Evolutionary conservation across 2,888 invertebrate species (phyloP).

Genomic region (Acheta domesticus): DNA sequence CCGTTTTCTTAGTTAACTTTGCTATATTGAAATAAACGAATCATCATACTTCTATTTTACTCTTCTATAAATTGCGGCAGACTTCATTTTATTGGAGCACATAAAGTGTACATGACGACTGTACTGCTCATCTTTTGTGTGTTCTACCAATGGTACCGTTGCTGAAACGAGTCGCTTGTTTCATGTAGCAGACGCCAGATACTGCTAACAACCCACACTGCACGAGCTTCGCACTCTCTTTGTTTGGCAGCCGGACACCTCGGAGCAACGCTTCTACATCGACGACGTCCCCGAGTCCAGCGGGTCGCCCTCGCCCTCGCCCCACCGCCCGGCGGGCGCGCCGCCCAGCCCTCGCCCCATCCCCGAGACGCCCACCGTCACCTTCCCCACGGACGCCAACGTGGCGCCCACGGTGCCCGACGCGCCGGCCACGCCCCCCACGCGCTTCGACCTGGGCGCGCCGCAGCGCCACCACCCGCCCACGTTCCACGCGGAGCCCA

Average conservation of each 20-base stretch:
- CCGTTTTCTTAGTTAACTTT: too few relatives aligned
- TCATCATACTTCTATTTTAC: too few relatives aligned
- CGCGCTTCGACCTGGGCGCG: background rate
- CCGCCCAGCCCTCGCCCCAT: background rate
- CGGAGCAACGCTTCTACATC: slow-evolving; percentile 18
- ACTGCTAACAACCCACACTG: too few relatives aligned
- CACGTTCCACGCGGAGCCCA: too few relatives aligned
- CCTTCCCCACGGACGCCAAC: background rate
- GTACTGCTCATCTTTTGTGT: too few relatives aligned
- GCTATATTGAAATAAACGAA: too few relatives aligned
- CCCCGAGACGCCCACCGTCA: background rate
- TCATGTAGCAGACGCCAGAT: too few relatives aligned
- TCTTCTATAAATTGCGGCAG: too few relatives aligned
- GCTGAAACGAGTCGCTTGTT: too few relatives aligned
- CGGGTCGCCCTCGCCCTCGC: slow-evolving; percentile 7
- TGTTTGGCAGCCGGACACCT: background rate
- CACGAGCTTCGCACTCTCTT: background rate
- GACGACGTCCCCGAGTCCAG: slow-evolving; percentile 20
- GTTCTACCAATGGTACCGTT: too few relatives aligned
- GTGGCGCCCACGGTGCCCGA: background rate
- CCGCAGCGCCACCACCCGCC: background rate
- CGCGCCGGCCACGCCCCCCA: background rate
- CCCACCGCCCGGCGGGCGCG: background rate
- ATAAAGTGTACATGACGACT: too few relatives aligned
- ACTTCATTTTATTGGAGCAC: too few relatives aligned